Percentiles rank a stretch among this genome's conserved stretches.
Conservation (phyloP, 2,888 invertebrate genomes). For the Bibio marci region DNA sequence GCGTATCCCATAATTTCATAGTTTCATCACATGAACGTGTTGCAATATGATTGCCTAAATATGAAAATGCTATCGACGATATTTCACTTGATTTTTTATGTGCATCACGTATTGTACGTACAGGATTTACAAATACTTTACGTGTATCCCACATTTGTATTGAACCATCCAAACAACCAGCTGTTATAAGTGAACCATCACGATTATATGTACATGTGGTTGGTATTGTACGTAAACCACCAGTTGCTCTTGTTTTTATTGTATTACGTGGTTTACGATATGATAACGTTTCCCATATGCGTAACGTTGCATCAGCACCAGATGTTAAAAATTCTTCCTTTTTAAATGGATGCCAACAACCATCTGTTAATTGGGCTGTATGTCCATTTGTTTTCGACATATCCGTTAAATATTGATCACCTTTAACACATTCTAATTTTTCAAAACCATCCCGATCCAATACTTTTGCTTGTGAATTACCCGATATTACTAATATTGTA, state of each 20-base stretch:
- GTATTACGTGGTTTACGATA: slow-evolving; percentile 62
- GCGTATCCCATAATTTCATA: slow-evolving; percentile 86
- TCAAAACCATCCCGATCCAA: slow-evolving; percentile 90
- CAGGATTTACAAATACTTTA: slow-evolving; percentile 77
- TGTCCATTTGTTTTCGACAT: slow-evolving; percentile 91
- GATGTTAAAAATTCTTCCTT: slow-evolving; percentile 90
- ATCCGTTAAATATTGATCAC: slow-evolving; percentile 90
- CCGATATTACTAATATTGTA: slow-evolving; percentile 78
- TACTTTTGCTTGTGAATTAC: slow-evolving; percentile 84
- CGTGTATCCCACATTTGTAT: slow-evolving; percentile 96
- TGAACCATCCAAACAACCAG: slow-evolving; percentile 88
- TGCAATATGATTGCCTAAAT: slow-evolving; percentile 59
- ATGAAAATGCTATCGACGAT: slow-evolving; percentile 73
- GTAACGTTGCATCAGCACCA: slow-evolving; percentile 81
- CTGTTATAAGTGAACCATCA: slow-evolving; percentile 75
- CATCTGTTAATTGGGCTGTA: slow-evolving; percentile 73
- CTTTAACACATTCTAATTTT: slow-evolving; percentile 81
- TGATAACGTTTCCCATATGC: slow-evolving; percentile 77
- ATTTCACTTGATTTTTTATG: slow-evolving; percentile 69
- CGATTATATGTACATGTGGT: slow-evolving; percentile 68
- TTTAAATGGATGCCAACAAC: slow-evolving; percentile 85
- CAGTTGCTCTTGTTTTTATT: slow-evolving; percentile 73
- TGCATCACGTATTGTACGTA: slow-evolving; percentile 56
- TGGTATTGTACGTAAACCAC: slow-evolving; percentile 73
- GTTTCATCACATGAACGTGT: slow-evolving; percentile 85